Base-by-base conservation (phyloP, 1,140 invertebrate genomes). In the Pseudomyrmex cubaensis region DNA sequence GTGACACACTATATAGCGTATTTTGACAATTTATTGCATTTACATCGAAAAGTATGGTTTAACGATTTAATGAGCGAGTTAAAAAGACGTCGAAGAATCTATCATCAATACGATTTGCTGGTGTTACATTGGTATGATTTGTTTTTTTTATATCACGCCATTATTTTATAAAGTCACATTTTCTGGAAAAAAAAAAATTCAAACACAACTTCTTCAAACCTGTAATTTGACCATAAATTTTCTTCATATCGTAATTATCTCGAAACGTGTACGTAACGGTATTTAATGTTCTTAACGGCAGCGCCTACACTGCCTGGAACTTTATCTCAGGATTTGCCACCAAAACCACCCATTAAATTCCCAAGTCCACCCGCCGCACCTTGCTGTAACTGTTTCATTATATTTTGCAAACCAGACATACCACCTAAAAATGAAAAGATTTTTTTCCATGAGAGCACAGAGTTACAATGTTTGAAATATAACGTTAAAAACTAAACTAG, bases 351-450 rank as follows among this genome's bases (percentile, higher is more conserved):
- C 97, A 98, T 97, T 89, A 98, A 94, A 94, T 97, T 97, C n/a
- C 96, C 96, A 66, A 96, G 89, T 52, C 96, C 96, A 88, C 97
- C 97, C 2, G 97, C 96, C 20, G 96, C 96, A 12, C 98, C 98
- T 92, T 99, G 98, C 94, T 99, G 99, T 87, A 99, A 95, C 93
- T 99, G 99, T 88, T 98, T 95, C 98, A 99, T 99, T 97, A 99
- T 99, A 92, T 97, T 99, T 93, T 99, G 98, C 2, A 99, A 95
- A 10, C 99, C 99, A 64, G 97, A 96, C 96, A 99, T 98, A 48
- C 99, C 99, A 89, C 99, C 98, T 98, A 95, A 86, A 66, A 87
- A 54, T 22, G 13, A 0, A 20, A 7, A 62, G 25, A 25, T 59
- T 17, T 17, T 9, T 52, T n/a, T 52, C 2, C 8, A n/a, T 50